Percentiles rank a stretch among this genome's conserved stretches.
phyloP scores from a whole-genome alignment of 2,888 invertebrate species.

The Horisme vitalbata region DNA sequence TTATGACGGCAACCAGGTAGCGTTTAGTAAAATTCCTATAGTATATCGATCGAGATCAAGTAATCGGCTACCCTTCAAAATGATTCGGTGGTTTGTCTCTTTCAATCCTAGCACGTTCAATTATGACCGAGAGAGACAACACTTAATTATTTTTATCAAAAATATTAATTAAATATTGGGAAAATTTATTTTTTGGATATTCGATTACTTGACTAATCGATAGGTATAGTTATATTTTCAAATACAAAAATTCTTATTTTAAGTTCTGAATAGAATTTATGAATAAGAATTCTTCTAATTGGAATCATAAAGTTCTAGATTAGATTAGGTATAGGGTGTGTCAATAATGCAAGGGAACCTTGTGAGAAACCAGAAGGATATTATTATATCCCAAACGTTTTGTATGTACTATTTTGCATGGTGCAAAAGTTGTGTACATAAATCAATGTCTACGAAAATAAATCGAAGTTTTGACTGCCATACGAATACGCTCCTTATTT shows the following conservation, averaged over 20 bases:
- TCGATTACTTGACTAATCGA: constrained; percentile 29
- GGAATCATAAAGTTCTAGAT: constrained; percentile 16
- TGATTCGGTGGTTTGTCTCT: constrained; percentile 19
- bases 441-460: constrained; percentile 45
- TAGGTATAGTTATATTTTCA: constrained; percentile 29
- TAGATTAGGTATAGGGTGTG: constrained; percentile 39
- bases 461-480: constrained; percentile 48
- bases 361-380: constrained; percentile 85
- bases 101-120: constrained; percentile 21
- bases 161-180: neutral
- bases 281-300: constrained; percentile 26
- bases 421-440: constrained; percentile 76
- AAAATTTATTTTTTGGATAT: neutral
- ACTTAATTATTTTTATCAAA: constrained; percentile 11
- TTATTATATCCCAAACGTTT: constrained; percentile 74
- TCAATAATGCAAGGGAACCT: constrained; percentile 85
- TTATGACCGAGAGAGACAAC: constrained; percentile 16
- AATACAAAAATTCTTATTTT: constrained; percentile 28
- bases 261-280: constrained; percentile 20
- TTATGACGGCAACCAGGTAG: constrained; percentile 97
- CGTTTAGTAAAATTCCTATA: constrained; percentile 23
- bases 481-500: constrained; percentile 50
- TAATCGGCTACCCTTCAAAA: constrained; percentile 22
- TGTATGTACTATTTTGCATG: constrained; percentile 93
- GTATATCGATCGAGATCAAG: constrained; percentile 21